These are phyloP conservation scores for Hyalella azteca DNA, from an alignment of 2,888 invertebrate species.

Conservation along the genomic window DNA sequence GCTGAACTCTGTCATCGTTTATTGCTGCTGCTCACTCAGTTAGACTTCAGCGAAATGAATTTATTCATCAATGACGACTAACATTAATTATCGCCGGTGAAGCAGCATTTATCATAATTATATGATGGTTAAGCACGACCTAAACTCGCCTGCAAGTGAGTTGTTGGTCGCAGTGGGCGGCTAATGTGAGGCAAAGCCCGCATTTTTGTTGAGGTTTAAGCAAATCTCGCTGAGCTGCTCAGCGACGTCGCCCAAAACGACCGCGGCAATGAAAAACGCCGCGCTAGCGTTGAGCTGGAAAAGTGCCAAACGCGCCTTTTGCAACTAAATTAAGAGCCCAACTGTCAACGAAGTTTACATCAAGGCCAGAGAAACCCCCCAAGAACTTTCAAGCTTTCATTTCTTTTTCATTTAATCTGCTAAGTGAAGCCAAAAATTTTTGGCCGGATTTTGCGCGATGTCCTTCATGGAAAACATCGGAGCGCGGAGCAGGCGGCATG, in stretches of 20 bases:
- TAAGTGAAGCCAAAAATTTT: not conserved
- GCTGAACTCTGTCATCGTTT: too few relatives aligned
- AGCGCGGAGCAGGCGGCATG: too few relatives aligned
- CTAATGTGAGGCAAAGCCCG: not conserved
- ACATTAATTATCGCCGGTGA: too few relatives aligned
- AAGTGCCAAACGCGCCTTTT: conserved; percentile 28
- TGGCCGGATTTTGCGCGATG: too few relatives aligned
- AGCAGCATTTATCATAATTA: too few relatives aligned
- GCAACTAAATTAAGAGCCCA: not conserved
- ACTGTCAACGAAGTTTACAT: conserved; percentile 7
- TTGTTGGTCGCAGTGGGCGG: too few relatives aligned
- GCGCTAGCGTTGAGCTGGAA: conserved; percentile 11
- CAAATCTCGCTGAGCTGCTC: not conserved
- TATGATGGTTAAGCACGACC: too few relatives aligned
- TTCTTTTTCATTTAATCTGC: not conserved
- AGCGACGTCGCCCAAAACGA: not conserved
- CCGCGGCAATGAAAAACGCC: not conserved
- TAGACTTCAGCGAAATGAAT: too few relatives aligned
- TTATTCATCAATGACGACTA: too few relatives aligned
- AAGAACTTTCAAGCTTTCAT: not conserved
- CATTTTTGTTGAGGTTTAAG: not conserved
- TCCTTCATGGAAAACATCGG: too few relatives aligned
- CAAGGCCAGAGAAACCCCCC: not conserved
- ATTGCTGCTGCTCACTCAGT: too few relatives aligned
- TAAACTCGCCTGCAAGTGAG: too few relatives aligned